Evolutionary conservation across 1,140 invertebrate genomes (phyloP).

Genomic region (Eupeodes corollae): DNA sequence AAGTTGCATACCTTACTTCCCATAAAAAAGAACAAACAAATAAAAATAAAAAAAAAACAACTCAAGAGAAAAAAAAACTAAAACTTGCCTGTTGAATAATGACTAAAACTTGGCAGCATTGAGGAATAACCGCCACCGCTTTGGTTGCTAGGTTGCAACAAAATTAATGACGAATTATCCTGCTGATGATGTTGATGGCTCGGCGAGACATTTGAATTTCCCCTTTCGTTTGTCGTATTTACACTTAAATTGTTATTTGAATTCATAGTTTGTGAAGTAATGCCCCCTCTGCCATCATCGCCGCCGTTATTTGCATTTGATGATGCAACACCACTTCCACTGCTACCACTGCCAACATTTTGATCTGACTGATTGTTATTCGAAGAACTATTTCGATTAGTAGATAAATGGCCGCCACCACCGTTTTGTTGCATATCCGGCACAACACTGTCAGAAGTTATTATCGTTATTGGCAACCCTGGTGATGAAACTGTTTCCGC

Average conservation of each 20-base stretch:
- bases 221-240: background rate
- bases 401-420: background rate
- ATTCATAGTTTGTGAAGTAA: background rate
- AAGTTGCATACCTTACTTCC: too few relatives aligned
- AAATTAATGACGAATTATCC: constrained; percentile 39
- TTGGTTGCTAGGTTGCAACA: constrained; percentile 41
- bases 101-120: constrained; percentile 60
- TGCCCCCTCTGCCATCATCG: background rate
- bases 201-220: constrained; percentile 10
- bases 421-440: background rate
- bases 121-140: constrained; percentile 45
- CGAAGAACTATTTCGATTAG: constrained; percentile 1
- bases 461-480: constrained; percentile 4
- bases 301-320: background rate
- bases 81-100: constrained; percentile 57
- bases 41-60: constrained; percentile 7
- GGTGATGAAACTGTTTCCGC: constrained; percentile 4
- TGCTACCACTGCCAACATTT: background rate
- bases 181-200: constrained; percentile 15
- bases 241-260: background rate
- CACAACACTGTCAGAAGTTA: background rate
- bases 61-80: constrained; percentile 3
- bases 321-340: background rate
- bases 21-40: background rate
- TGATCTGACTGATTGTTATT: constrained; percentile 1